Evolutionary conservation across 2,797 vertebrate species (phyloP), one percentile per base, ranked within the genome.

Genomic region (Eospalax fontanierii): DNA sequence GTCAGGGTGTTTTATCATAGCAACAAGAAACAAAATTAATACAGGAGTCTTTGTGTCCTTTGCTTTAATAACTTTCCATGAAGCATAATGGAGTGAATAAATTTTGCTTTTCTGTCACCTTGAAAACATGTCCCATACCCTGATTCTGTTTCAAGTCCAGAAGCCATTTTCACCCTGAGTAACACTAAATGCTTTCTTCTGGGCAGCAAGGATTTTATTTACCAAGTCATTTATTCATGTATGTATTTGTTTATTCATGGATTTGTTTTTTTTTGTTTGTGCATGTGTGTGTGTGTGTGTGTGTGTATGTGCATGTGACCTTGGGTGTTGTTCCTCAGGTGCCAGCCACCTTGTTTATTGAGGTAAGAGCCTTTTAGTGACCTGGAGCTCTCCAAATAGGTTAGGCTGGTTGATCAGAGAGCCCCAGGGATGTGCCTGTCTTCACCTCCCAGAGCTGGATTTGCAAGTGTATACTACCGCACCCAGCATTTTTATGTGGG

Each of bases 171-270:
- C 15, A n/a, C 79, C 38, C 83, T 63, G 9, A 63, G 54, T 2
- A 6, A 33, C 6, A 10, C 21, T 59, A 73, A 40, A 57, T 4
- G 11, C 40, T 22, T 78, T 57, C 68, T 22, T 70, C 35, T 33
- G 28, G 21, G 50, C n/a, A 96, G 78, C 46, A 59, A 75, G 14
- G 38, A 82, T 96, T 90, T 92, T 63, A 63, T 63, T 24, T 9
- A 63, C 24, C 24, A 21, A 24, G 19, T 68, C 63, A 66, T 28
- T 50, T 66, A 46, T 24, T 83, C 46, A 50, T 50, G 46, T 50
- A 50, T 50, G 46, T 50, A 79, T 57, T 78, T 19, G 4, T 28
- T 65, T 43, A 28, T 82, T 40, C 11, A 50, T 50, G 46, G 46
- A 50, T 50, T 50, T 11, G 11, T 11, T 50, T 50, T 50, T 11